Conservation (phyloP, 2,113 vertebrate genomes). For the Vulpes lagopus region DNA sequence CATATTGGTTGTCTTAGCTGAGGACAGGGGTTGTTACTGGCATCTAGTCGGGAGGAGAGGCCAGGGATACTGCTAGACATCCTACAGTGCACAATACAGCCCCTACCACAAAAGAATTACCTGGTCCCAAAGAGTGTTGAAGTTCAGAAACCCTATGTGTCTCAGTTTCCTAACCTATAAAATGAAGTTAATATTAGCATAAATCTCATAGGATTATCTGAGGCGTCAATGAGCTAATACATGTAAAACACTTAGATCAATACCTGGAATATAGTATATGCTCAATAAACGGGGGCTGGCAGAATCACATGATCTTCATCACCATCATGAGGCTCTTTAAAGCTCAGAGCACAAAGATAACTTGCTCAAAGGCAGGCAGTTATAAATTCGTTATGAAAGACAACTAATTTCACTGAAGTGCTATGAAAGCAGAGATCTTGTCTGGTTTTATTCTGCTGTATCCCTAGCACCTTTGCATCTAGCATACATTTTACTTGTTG, state of each 20-base stretch:
- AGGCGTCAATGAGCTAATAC: neutral
- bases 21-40: neutral
- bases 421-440: neutral
- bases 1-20: neutral
- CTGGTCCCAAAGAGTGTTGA: neutral
- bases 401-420: neutral
- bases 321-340: neutral
- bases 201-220: neutral
- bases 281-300: slow-evolving; percentile 28
- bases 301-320: neutral
- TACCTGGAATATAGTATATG: neutral
- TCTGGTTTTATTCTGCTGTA: slow-evolving; percentile 21
- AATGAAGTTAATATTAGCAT: neutral
- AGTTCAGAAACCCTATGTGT: neutral
- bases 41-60: neutral
- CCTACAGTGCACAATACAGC: neutral
- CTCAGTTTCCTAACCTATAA: slow-evolving; percentile 14
- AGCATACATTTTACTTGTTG: slow-evolving; percentile 8
- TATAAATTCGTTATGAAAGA: slow-evolving; percentile 16
- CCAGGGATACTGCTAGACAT: neutral
- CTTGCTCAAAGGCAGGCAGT: neutral
- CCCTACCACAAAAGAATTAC: neutral
- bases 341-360: neutral
- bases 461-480: neutral
- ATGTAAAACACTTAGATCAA: neutral